Conservation (phyloP, 2,888 invertebrate species). For the Drosophila neonasuta region DNA sequence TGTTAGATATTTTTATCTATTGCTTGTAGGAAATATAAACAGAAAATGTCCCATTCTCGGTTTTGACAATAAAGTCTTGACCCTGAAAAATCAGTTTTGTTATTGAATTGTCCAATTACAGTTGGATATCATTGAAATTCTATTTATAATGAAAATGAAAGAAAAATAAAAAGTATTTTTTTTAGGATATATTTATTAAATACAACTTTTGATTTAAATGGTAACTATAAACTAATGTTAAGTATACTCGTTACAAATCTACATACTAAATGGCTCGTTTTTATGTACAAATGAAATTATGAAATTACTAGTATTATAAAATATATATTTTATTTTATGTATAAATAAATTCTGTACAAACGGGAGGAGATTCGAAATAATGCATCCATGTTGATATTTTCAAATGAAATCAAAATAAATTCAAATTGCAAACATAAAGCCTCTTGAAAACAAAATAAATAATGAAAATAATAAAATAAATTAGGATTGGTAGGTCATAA, state of each 20-base stretch:
- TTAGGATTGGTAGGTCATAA: conserved; percentile 24
- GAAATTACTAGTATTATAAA: conserved; percentile 12
- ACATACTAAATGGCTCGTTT: conserved; percentile 45
- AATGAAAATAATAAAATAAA: conserved; percentile 26
- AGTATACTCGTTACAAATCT: not conserved
- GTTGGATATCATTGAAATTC: too few relatives aligned
- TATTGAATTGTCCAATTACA: not conserved
- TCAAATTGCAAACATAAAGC: conserved; percentile 65
- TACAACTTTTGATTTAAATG: not conserved
- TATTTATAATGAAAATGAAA: too few relatives aligned
- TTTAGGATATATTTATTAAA: conserved; percentile 15
- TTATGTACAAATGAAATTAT: conserved; percentile 52
- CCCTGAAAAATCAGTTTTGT: not conserved
- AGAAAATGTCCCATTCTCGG: conserved; percentile 9
- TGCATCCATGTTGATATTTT: conserved; percentile 9
- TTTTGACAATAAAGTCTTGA: conserved; percentile 25
- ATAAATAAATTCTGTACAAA: conserved; percentile 55
- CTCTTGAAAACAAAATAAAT: conserved; percentile 62
- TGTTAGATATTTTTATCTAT: conserved; percentile 14
- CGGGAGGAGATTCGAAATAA: conserved; percentile 55
- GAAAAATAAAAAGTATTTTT: conserved; percentile 11
- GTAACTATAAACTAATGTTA: not conserved
- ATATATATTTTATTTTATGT: conserved; percentile 12
- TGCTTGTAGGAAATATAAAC: conserved; percentile 34
- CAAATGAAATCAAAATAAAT: conserved; percentile 24